phyloP scores from a whole-genome alignment of 2,888 invertebrate species.

The Dasysyrphus albostriatus region DNA sequence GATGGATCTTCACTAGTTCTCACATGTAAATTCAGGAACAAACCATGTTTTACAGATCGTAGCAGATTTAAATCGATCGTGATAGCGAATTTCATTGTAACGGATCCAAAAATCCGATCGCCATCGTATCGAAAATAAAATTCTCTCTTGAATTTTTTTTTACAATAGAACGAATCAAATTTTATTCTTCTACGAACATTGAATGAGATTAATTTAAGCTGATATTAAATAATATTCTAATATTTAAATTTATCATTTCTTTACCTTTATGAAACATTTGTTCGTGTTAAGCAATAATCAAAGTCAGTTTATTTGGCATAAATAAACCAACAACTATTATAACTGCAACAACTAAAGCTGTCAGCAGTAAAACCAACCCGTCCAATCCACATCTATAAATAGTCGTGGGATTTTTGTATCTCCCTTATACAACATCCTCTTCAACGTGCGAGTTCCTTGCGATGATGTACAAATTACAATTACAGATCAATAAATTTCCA shows the following conservation, averaged over 20 bases:
- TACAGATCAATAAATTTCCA: constrained; percentile 71
- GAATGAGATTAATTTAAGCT: no score
- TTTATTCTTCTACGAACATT: no score
- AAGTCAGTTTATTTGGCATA: constrained; percentile 34
- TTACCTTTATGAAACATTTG: background rate
- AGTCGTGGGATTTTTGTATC: constrained; percentile 20
- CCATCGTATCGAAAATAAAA: no score
- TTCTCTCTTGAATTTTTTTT: no score
- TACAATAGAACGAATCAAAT: no score
- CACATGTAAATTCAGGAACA: no score
- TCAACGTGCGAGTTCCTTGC: constrained; percentile 1
- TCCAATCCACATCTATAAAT: constrained; percentile 6
- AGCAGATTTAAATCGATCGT: no score
- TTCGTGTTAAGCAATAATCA: constrained; percentile 22
- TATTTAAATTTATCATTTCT: background rate
- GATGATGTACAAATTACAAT: constrained; percentile 70
- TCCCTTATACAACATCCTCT: background rate
- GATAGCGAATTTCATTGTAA: no score
- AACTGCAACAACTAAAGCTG: constrained; percentile 20
- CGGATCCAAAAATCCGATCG: no score
- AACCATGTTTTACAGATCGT: no score
- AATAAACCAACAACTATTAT: constrained; percentile 21
- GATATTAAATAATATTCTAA: no score
- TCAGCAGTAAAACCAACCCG: constrained; percentile 28
- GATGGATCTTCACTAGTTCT: no score